Evolutionary conservation across 2,888 invertebrate genomes (phyloP), one percentile per base, ranked within the genome.

Genomic region (Scrobipalpa costella): DNA sequence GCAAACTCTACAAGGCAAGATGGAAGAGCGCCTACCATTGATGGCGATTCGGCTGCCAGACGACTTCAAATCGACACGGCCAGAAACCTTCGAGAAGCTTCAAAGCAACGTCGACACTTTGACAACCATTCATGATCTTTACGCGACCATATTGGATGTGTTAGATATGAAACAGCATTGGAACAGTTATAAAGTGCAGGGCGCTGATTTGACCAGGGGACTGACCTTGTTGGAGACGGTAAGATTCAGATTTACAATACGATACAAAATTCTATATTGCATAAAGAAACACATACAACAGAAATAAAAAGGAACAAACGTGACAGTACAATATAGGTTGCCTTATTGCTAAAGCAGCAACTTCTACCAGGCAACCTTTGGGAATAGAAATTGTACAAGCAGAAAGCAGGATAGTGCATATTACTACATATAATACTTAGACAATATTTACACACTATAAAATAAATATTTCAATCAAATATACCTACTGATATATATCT

Each of bases 1-100:
- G 0, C 94, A 95, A 73, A 98, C 98, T 0, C 90, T 97, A 7
- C 98, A 98, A 82, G 98, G 98, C 0, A 97, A 98, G 82, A 94
- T 96, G 72, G 97, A 98, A 76, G 97, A 98, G 81, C 93, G 68
- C 0, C n/a, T 68, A 15, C 68, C 68, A 0, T 44, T 66, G 9
- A 44, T 68, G 77, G 94, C 95, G 0, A 94, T 97, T 65, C 86
- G 93, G 0, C 94, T 97, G 74, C 93, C 94, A 0, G 78, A 86
- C 38, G 93, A 93, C 85, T 94, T 97, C 71, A 91, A 93, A 70
- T 84, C 86, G 55, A 86, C 90, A 13, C 92, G 95, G 74, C 93
- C 94, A 0, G 78, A 86, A 36, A 93, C 94, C 27, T 93, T 94
- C 67, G 93, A 93, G 0, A 94, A 95, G 75, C 92, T 95, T 70